Evolutionary conservation across 37 sponge, comb jelly and placozoan genomes (phyloP), one percentile per base, ranked within the genome.

Genomic region (Axinella damicornis): DNA sequence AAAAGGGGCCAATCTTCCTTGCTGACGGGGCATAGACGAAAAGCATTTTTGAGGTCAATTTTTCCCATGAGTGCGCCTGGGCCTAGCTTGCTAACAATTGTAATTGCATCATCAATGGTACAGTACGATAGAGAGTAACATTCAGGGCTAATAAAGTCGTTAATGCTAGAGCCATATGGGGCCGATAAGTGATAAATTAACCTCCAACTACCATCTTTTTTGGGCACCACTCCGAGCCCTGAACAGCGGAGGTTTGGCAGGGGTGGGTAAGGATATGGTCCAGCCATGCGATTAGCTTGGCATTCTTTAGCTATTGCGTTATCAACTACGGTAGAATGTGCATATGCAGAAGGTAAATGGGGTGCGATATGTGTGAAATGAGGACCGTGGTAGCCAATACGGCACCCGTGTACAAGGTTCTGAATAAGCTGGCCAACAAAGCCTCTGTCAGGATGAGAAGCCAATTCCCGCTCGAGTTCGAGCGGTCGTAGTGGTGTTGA

Each of bases 41-140:
- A 87, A 17, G 87, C 87, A 46, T 37, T 59, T 34, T 76, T 75
- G 54, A 85, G 67, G 67, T 85, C 85, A 41, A 85, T 70, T 81
- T 86, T 86, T 56, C 57, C 79, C 57, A 86, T 55, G 32, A 59
- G 21, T n/a, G 67, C 57, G 30, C 70, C 71, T 31, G 28, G 69
- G 18, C 55, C 70, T 16, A 52, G 71, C 12, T 32, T 34, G 53
- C 17, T 27, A 19, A 69, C 25, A 15, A 69, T 66, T 28, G 52
- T 24, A 25, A 67, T 28, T 18, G 79, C 79, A 56, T 78, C 79
- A 37, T 78, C 79, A 34, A 86, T 35, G 19, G 73, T 77, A 46
- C 58, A 32, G 55, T 78, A 86, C 16, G 36, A 25, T 20, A 85
- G 71, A 32, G 86, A 36, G 55, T 37, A 78, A 31, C 24, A 21